Percentiles rank a stretch among this genome's conserved stretches.
Evolutionary conservation across 2,113 vertebrate genomes (phyloP).

Genomic region (Chaetura pelagica): DNA sequence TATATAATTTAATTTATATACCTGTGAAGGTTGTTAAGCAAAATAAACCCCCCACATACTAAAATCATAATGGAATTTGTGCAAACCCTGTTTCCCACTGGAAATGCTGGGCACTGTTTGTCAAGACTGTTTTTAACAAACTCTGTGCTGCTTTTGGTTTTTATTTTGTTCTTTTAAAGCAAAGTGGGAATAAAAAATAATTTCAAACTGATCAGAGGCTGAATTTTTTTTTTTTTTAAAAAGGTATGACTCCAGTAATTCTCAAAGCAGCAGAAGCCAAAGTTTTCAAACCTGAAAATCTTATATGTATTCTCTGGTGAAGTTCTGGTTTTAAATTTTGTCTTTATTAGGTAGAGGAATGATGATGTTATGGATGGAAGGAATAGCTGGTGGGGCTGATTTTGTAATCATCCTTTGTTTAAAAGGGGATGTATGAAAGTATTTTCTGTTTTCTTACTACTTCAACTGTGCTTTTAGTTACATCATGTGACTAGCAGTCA

Average conservation of each 20-base stretch:
- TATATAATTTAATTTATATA: constrained; percentile 19
- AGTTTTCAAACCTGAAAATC: neutral
- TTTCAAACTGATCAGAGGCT: neutral
- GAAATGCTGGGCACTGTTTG: constrained; percentile 6
- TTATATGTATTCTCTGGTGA: neutral
- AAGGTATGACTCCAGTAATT: neutral
- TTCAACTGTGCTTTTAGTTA: neutral
- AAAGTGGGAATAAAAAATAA: neutral
- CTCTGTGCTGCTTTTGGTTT: neutral
- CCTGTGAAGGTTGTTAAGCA: constrained; percentile 9
- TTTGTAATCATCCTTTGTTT: neutral
- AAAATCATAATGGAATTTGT: constrained; percentile 45
- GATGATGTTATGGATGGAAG: neutral
- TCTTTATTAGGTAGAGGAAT: neutral
- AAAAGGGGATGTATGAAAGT: neutral
- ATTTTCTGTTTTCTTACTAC: neutral
- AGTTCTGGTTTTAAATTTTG: neutral
- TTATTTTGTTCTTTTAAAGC: neutral
- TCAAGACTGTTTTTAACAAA: neutral
- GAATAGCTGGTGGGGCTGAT: neutral
- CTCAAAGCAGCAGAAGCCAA: neutral
- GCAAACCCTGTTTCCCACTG: constrained; percentile 35
- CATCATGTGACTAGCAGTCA: neutral
- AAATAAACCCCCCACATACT: neutral
- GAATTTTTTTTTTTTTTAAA: neutral